These are phyloP conservation scores for Gallinago undulata DNA, from an alignment of 2,113 vertebrate species.

Conservation along the genomic window DNA sequence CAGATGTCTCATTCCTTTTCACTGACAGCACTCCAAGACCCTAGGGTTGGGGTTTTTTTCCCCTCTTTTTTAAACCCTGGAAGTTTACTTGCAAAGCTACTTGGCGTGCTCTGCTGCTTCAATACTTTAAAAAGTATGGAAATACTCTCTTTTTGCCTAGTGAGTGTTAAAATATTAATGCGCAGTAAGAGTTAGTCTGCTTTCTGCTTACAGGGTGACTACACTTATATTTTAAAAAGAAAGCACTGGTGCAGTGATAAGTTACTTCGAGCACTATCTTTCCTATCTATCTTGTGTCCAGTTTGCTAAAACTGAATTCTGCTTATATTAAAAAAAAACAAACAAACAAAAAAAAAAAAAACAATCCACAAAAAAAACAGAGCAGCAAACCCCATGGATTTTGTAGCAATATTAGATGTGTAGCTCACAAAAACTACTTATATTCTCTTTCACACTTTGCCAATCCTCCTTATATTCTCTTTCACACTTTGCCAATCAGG, in stretches of 20 bases:
- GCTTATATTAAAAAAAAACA: neutral
- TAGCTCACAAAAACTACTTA: neutral
- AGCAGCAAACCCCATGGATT: neutral
- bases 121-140: neutral
- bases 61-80: neutral
- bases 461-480: neutral
- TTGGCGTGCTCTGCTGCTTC: fast-evolving
- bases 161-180: neutral
- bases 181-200: neutral
- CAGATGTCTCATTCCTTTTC: conserved; percentile 62
- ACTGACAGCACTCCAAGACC: neutral
- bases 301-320: neutral
- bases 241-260: neutral
- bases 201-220: neutral
- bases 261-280: neutral
- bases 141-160: neutral
- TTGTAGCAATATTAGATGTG: neutral
- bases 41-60: neutral
- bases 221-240: neutral
- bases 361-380: neutral
- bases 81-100: neutral
- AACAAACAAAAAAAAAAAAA: neutral
- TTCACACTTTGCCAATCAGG: neutral
- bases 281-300: neutral
- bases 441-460: neutral